Base-by-base conservation (phyloP, 2,797 vertebrate genomes). In the Galaxias olidus region DNA sequence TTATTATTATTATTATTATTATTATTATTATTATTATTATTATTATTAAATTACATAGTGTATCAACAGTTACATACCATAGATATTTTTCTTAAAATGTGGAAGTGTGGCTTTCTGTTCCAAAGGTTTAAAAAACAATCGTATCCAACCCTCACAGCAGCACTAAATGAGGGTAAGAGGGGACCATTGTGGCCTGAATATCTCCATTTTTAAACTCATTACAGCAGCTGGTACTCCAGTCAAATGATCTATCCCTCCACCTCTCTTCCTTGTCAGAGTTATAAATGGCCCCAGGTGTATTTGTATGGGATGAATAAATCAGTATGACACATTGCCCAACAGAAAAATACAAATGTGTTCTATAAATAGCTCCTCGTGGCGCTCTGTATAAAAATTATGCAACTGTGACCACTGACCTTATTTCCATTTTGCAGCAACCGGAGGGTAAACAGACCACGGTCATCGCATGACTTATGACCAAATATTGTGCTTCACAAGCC, bases 261-360 rank as follows among this genome's bases (percentile, higher is more conserved):
- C 13, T 8, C 11, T 46, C 18, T 15, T 9, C 73, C 66, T 64
- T 83, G 80, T 78, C 76, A 80, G 63, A 17, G 73, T 87, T 80
- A 84, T 80, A 76, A 87, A 90, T 80, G 81, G 84, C 76, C 77
- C 47, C 71, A 74, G 78, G 79, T 77, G 81, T 72, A 76, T 80
- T 69, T 61, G 56, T 70, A 84, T 72, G 47, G 59, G 66, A 74
- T 50, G 67, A 80, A 86, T 88, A 84, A 88, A 88, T 89, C 82
- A 86, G 75, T 59, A 18, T 71, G 85, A 84, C 83, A 84, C 49
- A 76, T 68, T 65, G 61, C 61, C 68, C 61, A 71, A 74, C 63
- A 80, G 70, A 70, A 58, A 76, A 64, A 80, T 69, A 75, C 65
- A 81, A 67, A 47, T 49, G 48, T 41, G 44, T 40, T 68, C 78